Evolutionary conservation across 2,113 vertebrate genomes (phyloP).

Genomic region (Hyperopisus bebe): DNA sequence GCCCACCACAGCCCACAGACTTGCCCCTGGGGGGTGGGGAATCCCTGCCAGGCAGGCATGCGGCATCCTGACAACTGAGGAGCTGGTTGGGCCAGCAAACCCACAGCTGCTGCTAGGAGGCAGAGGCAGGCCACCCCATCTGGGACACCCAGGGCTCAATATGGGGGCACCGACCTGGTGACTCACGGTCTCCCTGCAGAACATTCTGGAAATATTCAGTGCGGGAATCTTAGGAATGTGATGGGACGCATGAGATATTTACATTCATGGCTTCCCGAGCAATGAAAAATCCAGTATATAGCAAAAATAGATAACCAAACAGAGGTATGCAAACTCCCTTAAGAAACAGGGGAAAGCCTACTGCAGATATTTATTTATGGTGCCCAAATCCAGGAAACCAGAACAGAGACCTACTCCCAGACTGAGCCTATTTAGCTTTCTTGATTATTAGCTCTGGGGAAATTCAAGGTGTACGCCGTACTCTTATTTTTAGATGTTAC

Average conservation of each 20-base stretch:
- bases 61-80: not conserved
- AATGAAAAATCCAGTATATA: not conserved
- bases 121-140: not conserved
- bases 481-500: not conserved
- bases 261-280: not conserved
- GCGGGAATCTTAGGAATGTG: conserved; percentile 28
- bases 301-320: conserved; percentile 7
- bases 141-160: not conserved
- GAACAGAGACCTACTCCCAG: not conserved
- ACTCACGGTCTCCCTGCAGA: conserved; percentile 19
- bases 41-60: not conserved
- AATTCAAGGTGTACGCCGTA: not conserved
- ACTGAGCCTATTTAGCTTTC: not conserved
- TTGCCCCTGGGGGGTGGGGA: not conserved
- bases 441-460: not conserved
- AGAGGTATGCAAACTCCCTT: not conserved
- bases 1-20: not conserved
- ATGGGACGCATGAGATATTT: not conserved
- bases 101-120: not conserved
- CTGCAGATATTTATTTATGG: not conserved
- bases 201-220: conserved; percentile 34
- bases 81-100: not conserved
- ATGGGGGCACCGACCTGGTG: not conserved
- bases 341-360: not conserved
- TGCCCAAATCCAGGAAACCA: not conserved